These are phyloP conservation scores for Penaeus chinensis DNA, from an alignment of 1,140 invertebrate species.

Conservation along the genomic window DNA sequence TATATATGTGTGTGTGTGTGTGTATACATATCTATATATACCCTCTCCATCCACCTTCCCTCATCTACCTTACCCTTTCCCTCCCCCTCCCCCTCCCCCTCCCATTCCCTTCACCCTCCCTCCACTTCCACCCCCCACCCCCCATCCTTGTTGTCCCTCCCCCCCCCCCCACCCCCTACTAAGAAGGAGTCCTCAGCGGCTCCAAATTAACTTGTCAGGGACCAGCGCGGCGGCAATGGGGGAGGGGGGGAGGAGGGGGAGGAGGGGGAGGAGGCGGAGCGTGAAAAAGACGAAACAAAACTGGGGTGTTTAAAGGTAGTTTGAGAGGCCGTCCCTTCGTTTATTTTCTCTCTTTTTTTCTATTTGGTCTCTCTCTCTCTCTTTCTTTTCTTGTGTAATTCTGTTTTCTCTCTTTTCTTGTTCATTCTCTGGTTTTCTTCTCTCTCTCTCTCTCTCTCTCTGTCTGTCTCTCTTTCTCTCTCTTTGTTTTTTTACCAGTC, in stretches of 20 bases:
- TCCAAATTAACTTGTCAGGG: background rate
- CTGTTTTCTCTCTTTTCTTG: background rate
- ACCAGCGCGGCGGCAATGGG: background rate
- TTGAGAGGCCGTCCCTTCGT: background rate
- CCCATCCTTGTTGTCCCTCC: background rate
- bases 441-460: background rate
- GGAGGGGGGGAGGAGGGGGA: background rate
- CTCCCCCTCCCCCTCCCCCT: background rate
- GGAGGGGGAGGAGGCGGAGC: background rate
- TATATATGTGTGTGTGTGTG: slow-evolving; percentile 15
- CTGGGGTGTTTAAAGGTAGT: no score
- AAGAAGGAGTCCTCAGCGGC: no score
- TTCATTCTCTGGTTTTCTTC: no score
- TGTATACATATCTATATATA: background rate
- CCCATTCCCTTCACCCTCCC: background rate
- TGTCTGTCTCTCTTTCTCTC: no score
- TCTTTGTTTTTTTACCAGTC: no score
- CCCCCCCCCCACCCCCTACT: background rate
- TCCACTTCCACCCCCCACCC: background rate
- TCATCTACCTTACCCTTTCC: slow-evolving; percentile 4
- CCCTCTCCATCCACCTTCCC: slow-evolving; percentile 9
- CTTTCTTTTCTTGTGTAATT: background rate
- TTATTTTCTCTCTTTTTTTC: no score
- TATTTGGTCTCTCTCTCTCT: background rate
- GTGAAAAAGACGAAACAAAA: background rate